These are phyloP conservation scores for Zootermopsis nevadensis DNA, from an alignment of 2,888 invertebrate species.

Conservation along the genomic window DNA sequence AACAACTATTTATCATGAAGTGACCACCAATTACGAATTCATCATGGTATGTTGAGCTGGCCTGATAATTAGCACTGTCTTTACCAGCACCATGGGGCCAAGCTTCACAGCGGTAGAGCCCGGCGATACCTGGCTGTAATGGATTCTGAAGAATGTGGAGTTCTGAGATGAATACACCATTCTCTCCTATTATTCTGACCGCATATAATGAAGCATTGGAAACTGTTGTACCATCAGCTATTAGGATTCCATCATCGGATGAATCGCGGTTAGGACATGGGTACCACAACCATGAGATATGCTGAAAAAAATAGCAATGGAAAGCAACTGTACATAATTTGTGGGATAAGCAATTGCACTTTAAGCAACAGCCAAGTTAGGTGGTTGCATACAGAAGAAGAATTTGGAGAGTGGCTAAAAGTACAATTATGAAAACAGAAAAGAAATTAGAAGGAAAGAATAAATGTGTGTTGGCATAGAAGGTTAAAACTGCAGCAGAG, in stretches of 20 bases:
- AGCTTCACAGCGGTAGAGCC: constrained; percentile 23
- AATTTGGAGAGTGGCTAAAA: too few relatives aligned
- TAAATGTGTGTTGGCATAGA: too few relatives aligned
- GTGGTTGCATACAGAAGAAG: too few relatives aligned
- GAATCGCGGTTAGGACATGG: constrained; percentile 9
- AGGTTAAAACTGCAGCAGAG: too few relatives aligned
- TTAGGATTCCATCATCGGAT: not conserved
- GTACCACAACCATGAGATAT: constrained; percentile 19
- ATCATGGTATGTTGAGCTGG: not conserved
- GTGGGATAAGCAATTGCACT: too few relatives aligned
- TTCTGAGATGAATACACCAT: constrained; percentile 18
- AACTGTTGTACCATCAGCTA: constrained; percentile 15
- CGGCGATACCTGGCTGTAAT: not conserved
- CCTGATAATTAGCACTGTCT: not conserved
- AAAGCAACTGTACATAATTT: too few relatives aligned
- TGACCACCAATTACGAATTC: constrained; percentile 29
- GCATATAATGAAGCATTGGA: constrained; percentile 9
- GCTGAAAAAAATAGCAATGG: not conserved
- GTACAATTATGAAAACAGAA: too few relatives aligned
- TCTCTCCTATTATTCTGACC: constrained; percentile 16
- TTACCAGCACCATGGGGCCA: constrained; percentile 14
- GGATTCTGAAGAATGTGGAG: constrained; percentile 19
- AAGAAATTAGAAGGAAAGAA: too few relatives aligned
- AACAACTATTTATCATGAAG: not conserved
- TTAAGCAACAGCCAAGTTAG: too few relatives aligned